phyloP scores from a whole-genome alignment of 1,140 invertebrate genomes.

The Tetragonula clypearis region DNA sequence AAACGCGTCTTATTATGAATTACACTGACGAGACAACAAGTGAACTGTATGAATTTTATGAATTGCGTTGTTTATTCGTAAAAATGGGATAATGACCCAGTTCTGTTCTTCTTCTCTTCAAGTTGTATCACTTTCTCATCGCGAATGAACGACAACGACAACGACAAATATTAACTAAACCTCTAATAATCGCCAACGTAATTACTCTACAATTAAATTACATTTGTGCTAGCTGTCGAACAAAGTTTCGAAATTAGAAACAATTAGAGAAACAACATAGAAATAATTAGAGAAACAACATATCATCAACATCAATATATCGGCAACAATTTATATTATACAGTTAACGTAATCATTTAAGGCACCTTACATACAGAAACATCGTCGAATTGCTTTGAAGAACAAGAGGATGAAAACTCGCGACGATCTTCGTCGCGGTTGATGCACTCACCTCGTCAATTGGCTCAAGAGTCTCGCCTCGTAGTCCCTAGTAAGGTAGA shows the following conservation, averaged over 20 bases:
- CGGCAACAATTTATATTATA: background rate
- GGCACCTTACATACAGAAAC: constrained; percentile 66
- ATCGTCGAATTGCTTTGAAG: constrained; percentile 27
- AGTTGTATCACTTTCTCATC: no score
- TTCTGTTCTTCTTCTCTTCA: no score
- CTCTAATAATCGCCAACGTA: background rate
- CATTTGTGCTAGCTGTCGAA: background rate
- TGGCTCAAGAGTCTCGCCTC: constrained; percentile 73
- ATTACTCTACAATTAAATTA: background rate
- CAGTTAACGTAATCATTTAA: constrained; percentile 43
- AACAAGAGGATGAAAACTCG: constrained; percentile 31
- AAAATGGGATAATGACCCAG: no score
- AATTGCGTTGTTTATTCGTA: no score
- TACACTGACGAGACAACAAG: no score
- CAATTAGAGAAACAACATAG: no score
- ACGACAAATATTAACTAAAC: background rate
- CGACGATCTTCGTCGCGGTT: background rate
- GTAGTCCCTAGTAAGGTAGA: constrained; percentile 73
- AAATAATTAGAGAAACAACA: background rate
- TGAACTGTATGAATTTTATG: no score
- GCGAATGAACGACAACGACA: no score
- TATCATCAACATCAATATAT: background rate
- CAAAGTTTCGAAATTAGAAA: background rate
- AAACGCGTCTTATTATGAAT: no score
- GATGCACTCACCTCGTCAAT: constrained; percentile 53